A percentile compares a stretch with the other conserved stretches of the same genome.
These are phyloP conservation scores for Drosophila kambysellisi DNA, from an alignment of 2,888 invertebrate genomes.

Conservation along the genomic window DNA sequence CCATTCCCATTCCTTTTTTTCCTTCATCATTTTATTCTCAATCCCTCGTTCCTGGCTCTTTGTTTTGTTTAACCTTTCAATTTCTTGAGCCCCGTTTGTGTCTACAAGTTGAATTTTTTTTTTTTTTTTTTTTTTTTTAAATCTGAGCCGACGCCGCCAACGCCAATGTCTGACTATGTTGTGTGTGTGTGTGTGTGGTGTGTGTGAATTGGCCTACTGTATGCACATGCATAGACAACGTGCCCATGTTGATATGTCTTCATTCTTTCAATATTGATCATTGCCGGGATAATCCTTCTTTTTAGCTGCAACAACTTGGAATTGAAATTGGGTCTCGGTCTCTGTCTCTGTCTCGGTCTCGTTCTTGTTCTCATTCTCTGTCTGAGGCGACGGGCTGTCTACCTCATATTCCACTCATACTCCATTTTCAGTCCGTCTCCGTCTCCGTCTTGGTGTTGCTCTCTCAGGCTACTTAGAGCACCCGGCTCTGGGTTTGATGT, in stretches of 20 bases:
- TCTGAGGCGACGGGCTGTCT: conserved; percentile 41
- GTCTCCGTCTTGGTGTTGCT: conserved; percentile 19
- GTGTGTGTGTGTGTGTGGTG: conserved; percentile 23
- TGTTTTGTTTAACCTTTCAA: conserved; percentile 75
- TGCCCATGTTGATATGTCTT: conserved; percentile 74
- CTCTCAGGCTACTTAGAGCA: conserved; percentile 56
- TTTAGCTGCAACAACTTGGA: conserved; percentile 68
- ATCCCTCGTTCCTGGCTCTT: conserved; percentile 41
- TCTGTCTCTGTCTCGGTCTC: conserved; percentile 12
- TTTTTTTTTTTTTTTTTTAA: conserved; percentile 31
- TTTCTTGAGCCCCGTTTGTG: conserved; percentile 57
- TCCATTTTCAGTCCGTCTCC: conserved; percentile 12
- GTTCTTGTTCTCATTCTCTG: conserved; percentile 4
- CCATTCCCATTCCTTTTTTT: conserved; percentile 23
- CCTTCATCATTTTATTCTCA: conserved; percentile 14
- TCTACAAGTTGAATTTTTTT: conserved; percentile 62
- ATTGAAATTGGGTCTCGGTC: conserved; percentile 61
- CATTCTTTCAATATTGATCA: conserved; percentile 79
- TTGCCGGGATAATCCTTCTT: conserved; percentile 83
- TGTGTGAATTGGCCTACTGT: conserved; percentile 74
- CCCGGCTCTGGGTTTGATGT: conserved; percentile 63
- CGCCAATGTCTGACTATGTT: conserved; percentile 16
- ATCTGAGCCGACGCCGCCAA: conserved; percentile 49
- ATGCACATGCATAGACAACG: conserved; percentile 54
- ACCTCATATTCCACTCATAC: conserved; percentile 18